These are phyloP conservation scores for Drosophila bocki DNA, from an alignment of 1,140 invertebrate genomes.

Conservation along the genomic window DNA sequence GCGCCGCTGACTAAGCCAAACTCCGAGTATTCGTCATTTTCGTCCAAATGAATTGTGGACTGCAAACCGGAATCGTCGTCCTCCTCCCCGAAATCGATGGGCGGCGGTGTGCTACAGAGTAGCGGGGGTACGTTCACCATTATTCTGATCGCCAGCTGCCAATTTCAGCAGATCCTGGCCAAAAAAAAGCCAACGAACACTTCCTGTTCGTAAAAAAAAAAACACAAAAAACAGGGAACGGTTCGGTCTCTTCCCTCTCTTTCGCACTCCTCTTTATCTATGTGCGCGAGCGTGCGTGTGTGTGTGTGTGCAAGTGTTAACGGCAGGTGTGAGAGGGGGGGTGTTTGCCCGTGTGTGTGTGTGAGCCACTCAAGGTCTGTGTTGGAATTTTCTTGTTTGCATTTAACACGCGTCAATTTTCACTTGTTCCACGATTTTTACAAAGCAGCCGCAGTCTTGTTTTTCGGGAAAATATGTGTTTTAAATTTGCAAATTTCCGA, in stretches of 20 bases:
- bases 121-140: slow-evolving; percentile 87
- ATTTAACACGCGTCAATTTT: slow-evolving; percentile 41
- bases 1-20: slow-evolving; percentile 72
- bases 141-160: slow-evolving; percentile 39
- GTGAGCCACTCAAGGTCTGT: slow-evolving; percentile 75
- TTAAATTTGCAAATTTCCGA: slow-evolving; percentile 20
- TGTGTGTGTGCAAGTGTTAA: slow-evolving; percentile 26
- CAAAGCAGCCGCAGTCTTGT: slow-evolving; percentile 15
- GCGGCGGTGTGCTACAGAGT: slow-evolving; percentile 88
- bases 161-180: slow-evolving; percentile 21
- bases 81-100: slow-evolving; percentile 87
- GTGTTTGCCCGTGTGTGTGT: slow-evolving; percentile 16
- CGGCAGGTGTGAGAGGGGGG: slow-evolving; percentile 31
- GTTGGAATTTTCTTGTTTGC: slow-evolving; percentile 70
- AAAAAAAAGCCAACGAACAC: slow-evolving; percentile 30
- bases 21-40: slow-evolving; percentile 64
- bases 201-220: slow-evolving; percentile 38
- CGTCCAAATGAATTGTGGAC: slow-evolving; percentile 85
- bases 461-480: neutral
- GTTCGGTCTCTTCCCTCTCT: slow-evolving; percentile 20
- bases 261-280: slow-evolving; percentile 62
- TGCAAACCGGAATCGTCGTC: slow-evolving; percentile 88
- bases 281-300: slow-evolving; percentile 35
- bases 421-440: neutral
- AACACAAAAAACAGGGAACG: slow-evolving; percentile 45